A percentile compares a stretch with the other conserved stretches of the same genome.
Evolutionary conservation across 2,113 vertebrate species (phyloP).

Genomic region (Brachirus orientalis): DNA sequence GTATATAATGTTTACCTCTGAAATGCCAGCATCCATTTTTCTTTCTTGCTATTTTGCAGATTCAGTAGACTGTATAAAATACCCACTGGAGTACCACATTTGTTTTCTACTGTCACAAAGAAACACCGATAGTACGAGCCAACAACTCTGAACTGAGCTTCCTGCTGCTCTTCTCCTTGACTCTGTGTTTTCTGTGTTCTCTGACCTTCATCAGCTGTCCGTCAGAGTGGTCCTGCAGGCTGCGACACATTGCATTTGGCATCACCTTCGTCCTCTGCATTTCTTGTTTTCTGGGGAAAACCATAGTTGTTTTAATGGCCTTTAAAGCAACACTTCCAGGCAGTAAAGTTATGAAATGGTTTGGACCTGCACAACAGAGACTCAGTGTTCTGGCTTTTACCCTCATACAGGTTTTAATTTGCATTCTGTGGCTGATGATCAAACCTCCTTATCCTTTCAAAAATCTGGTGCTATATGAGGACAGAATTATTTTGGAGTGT

Average conservation of each 20-base stretch:
- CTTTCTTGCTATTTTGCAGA: conserved; percentile 37
- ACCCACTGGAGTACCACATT: conserved; percentile 52
- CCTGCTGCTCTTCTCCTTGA: conserved; percentile 80
- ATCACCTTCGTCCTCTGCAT: conserved; percentile 83
- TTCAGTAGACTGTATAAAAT: conserved; percentile 53
- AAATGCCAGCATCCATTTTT: too few relatives aligned
- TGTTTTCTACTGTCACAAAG: conserved; percentile 54
- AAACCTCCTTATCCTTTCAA: conserved; percentile 49
- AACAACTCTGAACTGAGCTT: conserved; percentile 84
- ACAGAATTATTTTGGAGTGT: conserved; percentile 50
- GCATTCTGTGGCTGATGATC: conserved; percentile 57
- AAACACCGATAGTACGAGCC: conserved; percentile 55
- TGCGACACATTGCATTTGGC: conserved; percentile 80
- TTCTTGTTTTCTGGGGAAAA: conserved; percentile 82
- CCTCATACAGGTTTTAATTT: conserved; percentile 52
- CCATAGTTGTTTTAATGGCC: conserved; percentile 54
- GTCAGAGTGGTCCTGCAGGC: conserved; percentile 78
- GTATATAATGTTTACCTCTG: too few relatives aligned
- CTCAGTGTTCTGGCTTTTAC: conserved; percentile 53
- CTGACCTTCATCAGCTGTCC: conserved; percentile 80
- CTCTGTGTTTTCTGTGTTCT: conserved; percentile 80
- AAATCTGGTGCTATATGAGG: conserved; percentile 37
- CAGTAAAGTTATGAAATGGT: conserved; percentile 65
- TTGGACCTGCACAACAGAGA: conserved; percentile 56
- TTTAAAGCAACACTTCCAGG: conserved; percentile 72